phyloP scores from a whole-genome alignment of 2,888 invertebrate genomes.

The Calameuta filiformis region DNA sequence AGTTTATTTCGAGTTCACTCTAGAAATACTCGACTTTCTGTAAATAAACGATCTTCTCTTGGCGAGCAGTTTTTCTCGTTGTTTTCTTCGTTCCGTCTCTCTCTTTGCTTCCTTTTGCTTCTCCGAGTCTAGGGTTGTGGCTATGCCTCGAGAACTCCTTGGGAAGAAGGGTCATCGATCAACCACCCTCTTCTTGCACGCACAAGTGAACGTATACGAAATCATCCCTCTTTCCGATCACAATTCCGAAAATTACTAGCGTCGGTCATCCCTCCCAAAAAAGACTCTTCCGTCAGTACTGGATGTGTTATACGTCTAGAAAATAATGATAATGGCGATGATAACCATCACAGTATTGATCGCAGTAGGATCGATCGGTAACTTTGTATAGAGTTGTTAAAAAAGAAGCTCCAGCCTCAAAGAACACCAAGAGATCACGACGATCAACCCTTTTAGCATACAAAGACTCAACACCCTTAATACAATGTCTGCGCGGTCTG shows the following conservation, averaged over 20 bases:
- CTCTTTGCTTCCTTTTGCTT: not conserved
- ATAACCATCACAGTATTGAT: not conserved
- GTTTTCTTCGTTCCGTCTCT: not conserved
- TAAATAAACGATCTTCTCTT: conserved; percentile 1
- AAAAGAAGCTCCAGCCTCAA: not conserved
- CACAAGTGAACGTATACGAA: not conserved
- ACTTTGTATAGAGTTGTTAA: not conserved
- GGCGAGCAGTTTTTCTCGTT: not conserved
- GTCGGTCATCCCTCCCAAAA: not conserved
- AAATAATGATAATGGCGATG: not conserved
- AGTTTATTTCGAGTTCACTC: not conserved
- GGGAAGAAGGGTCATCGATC: not conserved
- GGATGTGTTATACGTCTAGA: not conserved
- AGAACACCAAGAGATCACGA: not conserved
- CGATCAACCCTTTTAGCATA: not conserved
- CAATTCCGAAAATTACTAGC: not conserved
- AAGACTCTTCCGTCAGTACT: not conserved
- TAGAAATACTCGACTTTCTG: conserved; percentile 3
- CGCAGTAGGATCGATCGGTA: not conserved
- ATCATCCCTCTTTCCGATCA: not conserved
- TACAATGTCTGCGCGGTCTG: not conserved
- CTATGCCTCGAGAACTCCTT: not conserved
- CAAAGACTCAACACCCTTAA: not conserved
- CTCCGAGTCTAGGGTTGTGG: not conserved
- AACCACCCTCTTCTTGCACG: not conserved